Evolutionary conservation across 2,797 vertebrate species (phyloP).

Genomic region (Mycteria americana): DNA sequence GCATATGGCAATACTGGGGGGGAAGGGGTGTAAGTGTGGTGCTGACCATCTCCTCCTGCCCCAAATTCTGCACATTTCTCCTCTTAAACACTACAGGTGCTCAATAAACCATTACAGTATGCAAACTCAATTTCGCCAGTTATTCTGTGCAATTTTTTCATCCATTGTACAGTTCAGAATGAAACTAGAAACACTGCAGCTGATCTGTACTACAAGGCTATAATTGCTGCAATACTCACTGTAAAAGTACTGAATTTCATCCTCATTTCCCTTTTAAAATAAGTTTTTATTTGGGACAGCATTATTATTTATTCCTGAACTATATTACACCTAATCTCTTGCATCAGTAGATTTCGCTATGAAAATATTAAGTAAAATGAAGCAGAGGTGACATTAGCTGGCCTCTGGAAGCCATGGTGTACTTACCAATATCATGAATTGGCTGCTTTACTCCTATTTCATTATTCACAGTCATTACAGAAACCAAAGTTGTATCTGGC

Average conservation of each 20-base stretch:
- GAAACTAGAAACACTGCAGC: not conserved
- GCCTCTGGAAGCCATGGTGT: not conserved
- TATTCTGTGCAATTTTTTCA: not conserved
- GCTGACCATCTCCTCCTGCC: not conserved
- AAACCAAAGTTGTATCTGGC: slow-evolving; percentile 90
- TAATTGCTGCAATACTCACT: not conserved
- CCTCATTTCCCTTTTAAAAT: not conserved
- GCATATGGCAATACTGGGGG: not conserved
- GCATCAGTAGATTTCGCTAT: not conserved
- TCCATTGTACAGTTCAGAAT: not conserved
- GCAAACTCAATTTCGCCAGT: not conserved
- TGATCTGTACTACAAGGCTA: not conserved
- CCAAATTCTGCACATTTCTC: not conserved
- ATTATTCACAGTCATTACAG: slow-evolving; percentile 95
- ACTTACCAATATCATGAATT: slow-evolving; percentile 89
- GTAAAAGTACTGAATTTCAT: not conserved
- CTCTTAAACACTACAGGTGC: not conserved
- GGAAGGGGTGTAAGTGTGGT: not conserved
- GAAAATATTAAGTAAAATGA: not conserved
- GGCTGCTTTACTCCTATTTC: slow-evolving; percentile 96
- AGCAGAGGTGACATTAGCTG: not conserved
- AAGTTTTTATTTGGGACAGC: not conserved
- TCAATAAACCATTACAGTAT: not conserved
- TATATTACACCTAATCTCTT: not conserved
- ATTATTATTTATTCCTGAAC: not conserved